Percentiles rank a stretch among this genome's conserved stretches.
These are phyloP conservation scores for Caretta caretta DNA, from an alignment of 2,113 vertebrate species.

Conservation along the genomic window DNA sequence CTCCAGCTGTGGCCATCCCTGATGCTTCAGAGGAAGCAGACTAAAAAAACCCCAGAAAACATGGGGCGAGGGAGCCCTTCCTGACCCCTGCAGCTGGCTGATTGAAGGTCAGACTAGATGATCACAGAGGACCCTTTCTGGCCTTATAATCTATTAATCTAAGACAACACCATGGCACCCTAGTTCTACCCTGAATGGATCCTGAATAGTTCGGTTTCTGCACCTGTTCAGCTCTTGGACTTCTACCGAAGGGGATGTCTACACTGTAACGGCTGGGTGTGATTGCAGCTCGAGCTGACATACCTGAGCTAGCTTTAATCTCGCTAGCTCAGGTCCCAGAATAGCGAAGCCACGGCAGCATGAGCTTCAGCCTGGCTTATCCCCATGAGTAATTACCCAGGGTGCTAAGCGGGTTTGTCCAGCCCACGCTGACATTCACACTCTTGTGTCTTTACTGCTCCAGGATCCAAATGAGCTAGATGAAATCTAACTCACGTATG, in stretches of 20 bases:
- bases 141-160: not conserved
- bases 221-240: not conserved
- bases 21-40: not conserved
- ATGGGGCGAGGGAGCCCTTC: no score
- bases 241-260: not conserved
- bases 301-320: not conserved
- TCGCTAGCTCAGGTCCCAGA: not conserved
- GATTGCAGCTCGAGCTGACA: not conserved
- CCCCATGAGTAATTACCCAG: not conserved
- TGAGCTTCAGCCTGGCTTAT: not conserved
- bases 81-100: not conserved
- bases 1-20: not conserved
- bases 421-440: not conserved
- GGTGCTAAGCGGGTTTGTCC: not conserved
- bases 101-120: not conserved
- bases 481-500: not conserved
- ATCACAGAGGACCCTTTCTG: not conserved
- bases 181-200: not conserved
- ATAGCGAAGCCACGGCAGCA: not conserved
- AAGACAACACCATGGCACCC: not conserved
- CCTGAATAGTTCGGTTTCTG: not conserved
- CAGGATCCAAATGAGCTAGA: not conserved
- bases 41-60: not conserved
- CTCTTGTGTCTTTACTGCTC: not conserved
- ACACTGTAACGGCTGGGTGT: not conserved